Percentiles rank a stretch among this genome's conserved stretches.
Evolutionary conservation across 1,140 invertebrate genomes (phyloP).

Genomic region (Hypsibius dujardini): DNA sequence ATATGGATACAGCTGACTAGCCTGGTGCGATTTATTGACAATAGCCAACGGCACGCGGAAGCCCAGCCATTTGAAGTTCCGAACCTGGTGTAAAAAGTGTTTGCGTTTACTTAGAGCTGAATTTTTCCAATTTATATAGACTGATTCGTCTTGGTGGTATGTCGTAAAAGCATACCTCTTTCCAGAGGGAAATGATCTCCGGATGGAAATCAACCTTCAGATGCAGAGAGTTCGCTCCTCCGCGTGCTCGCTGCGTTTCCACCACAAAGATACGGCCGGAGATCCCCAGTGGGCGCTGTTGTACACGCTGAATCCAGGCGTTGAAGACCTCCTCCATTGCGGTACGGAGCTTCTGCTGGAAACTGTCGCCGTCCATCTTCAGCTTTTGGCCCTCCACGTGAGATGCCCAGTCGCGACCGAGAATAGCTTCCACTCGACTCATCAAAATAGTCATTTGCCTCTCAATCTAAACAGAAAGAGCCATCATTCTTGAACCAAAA

Average conservation of each 20-base stretch:
- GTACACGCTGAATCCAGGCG: constrained; percentile 78
- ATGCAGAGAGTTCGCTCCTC: constrained; percentile 72
- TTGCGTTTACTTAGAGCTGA: constrained; percentile 14
- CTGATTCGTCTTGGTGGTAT: no score
- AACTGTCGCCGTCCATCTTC: constrained; percentile 92
- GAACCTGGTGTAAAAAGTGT: constrained; percentile 49
- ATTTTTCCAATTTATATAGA: constrained; percentile 16
- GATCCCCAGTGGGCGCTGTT: constrained; percentile 78
- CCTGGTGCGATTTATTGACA: constrained; percentile 95
- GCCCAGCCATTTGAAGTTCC: constrained; percentile 85
- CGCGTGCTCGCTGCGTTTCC: constrained; percentile 47
- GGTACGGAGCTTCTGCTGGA: constrained; percentile 81
- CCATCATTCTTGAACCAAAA: not conserved
- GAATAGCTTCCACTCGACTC: constrained; percentile 84
- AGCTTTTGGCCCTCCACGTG: constrained; percentile 96
- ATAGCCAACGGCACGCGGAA: constrained; percentile 92
- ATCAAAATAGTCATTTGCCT: constrained; percentile 91
- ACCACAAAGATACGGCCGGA: constrained; percentile 85
- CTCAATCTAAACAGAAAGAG: constrained; percentile 49
- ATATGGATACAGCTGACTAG: constrained; percentile 94
- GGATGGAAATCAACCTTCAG: constrained; percentile 91
- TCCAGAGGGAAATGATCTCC: constrained; percentile 92
- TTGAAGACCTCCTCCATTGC: constrained; percentile 71
- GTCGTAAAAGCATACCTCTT: constrained; percentile 55
- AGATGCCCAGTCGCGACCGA: constrained; percentile 90